Base-by-base conservation (phyloP, 2,888 invertebrate species). In the Lasioglossum vierecki region DNA sequence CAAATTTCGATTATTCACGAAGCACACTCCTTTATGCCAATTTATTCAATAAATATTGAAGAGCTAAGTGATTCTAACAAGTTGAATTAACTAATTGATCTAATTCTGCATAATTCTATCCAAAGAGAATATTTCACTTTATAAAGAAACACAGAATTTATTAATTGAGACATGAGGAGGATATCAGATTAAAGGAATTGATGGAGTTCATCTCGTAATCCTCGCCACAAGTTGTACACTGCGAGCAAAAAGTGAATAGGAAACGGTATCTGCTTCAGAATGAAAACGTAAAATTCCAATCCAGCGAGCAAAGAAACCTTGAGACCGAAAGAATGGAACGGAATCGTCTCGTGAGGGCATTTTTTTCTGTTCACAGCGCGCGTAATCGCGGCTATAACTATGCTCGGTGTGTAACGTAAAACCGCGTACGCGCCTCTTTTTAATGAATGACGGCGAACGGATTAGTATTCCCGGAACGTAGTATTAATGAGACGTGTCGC, bases 401-500 rank as follows among this genome's bases (percentile, higher is more conserved):
- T 84, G 85, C 72, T 72, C 26, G 46, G 76, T 74, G 76, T 53
- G 44, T 68, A 63, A 74, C 76, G 74, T 13, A 49, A 76, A 73
- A 49, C 49, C 82, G 76, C 79, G 73, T 70, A 71, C 76, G 79
- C 76, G 80, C 73, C 68, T 57, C 46, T 84, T 76, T 80, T 83
- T 79, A 76, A 75, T 66, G 79, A 66, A 84, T 84, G 85, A 79
- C 70, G 30, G 79, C 30, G 72, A 76, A 13, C 76, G 66, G 30
- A 80, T 85, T 57, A 79, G 81, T 76, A 86, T 86, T 86, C 84
- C 11, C 46, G 81, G 73, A 73, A 79, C 79, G 87, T 77, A 49
- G 83, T 53, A 77, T 81, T 87, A 88, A 88, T 80, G 87, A 84
- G 84, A 74, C 84, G 80, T 66, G 76, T 77, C 76, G 77, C 77